Evolutionary conservation across 2,888 invertebrate species (phyloP).

Genomic region (Aphodius sticticus): DNA sequence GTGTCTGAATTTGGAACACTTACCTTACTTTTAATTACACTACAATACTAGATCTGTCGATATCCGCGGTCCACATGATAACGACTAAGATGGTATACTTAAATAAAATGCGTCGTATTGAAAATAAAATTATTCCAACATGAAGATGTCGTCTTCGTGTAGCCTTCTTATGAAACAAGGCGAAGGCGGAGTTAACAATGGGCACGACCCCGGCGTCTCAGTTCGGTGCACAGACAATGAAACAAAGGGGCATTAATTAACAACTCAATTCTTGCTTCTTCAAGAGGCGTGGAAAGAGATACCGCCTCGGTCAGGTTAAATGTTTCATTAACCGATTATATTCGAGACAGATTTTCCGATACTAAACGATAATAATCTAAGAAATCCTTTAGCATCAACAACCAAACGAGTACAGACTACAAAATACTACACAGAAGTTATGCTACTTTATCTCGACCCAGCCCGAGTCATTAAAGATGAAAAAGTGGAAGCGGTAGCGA

Average conservation of each 20-base stretch:
- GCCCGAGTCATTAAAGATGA: slow-evolving; percentile 19
- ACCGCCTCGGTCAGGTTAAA: not conserved
- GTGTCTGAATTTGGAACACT: too few species aligned
- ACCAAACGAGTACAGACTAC: not conserved
- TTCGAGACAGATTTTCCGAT: not conserved
- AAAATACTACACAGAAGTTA: slow-evolving; percentile 10
- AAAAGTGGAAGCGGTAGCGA: slow-evolving; percentile 13
- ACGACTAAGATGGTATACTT: too few species aligned
- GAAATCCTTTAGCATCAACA: too few species aligned
- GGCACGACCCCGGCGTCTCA: not conserved
- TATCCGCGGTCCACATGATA: too few species aligned
- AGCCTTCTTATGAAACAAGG: not conserved
- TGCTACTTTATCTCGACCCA: slow-evolving; percentile 18
- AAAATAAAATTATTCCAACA: too few species aligned
- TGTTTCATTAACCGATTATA: not conserved
- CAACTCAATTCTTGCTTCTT: not conserved
- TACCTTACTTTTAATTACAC: too few species aligned
- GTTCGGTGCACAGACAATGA: not conserved
- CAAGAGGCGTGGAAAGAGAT: not conserved
- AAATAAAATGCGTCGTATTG: too few species aligned
- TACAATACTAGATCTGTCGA: too few species aligned
- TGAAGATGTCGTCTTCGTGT: not conserved
- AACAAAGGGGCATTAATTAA: slow-evolving; percentile 4
- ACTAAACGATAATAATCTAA: too few species aligned
- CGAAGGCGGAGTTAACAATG: not conserved